Conservation (phyloP, 37 sponge, comb jelly and placozoan genomes). For the Agelas oroides region DNA sequence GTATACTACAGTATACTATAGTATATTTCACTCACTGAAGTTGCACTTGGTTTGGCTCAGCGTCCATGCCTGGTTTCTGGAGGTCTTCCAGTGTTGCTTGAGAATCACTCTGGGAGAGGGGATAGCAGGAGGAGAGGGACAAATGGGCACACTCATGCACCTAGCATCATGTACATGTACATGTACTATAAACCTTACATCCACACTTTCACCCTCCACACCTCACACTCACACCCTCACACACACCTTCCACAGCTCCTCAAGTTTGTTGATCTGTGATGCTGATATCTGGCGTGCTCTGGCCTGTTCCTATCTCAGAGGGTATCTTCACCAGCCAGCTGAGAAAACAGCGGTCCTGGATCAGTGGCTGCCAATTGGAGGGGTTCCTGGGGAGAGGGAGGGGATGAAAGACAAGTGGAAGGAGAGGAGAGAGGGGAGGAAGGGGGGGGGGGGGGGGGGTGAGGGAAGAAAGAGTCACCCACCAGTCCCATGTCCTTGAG, state of each 20-base stretch:
- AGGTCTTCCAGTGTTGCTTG: slow-evolving; percentile 87
- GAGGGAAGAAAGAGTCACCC: no score
- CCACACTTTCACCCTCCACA: no score
- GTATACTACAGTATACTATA: no score
- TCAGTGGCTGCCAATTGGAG: slow-evolving; percentile 91
- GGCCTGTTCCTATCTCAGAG: slow-evolving; percentile 92
- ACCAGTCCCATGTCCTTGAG: slow-evolving; percentile 98
- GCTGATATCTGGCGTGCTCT: slow-evolving; percentile 94
- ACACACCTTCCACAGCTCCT: slow-evolving; percentile 94
- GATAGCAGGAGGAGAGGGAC: no score
- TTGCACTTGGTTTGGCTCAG: slow-evolving; percentile 83
- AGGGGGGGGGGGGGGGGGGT: no score
- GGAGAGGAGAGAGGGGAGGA: no score
- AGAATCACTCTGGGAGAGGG: slow-evolving; percentile 80
- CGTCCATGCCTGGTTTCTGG: slow-evolving; percentile 95
- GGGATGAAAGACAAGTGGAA: no score
- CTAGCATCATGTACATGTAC: no score
- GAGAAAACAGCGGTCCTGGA: slow-evolving; percentile 86
- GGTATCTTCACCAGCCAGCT: slow-evolving; percentile 93
- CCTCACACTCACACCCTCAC: no score
- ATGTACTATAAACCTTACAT: no score
- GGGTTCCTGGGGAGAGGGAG: slow-evolving; percentile 93
- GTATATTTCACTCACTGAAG: slow-evolving; percentile 78
- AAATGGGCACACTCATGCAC: no score
- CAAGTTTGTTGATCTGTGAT: slow-evolving; percentile 94